Conservation (phyloP, 2,888 invertebrate species). For the Tipula confusa region DNA sequence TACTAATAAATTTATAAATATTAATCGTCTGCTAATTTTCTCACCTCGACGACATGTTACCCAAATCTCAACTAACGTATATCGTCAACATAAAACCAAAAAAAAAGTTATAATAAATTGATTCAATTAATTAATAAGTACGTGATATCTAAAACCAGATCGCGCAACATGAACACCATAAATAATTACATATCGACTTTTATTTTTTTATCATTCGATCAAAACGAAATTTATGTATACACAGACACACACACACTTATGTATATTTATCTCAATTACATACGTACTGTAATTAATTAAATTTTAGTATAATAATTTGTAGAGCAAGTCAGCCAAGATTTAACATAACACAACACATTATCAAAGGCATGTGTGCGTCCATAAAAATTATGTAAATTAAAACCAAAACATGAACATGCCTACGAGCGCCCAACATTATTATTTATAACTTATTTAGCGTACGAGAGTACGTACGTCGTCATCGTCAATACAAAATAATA, state of each 20-base stretch:
- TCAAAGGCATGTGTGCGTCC: background rate
- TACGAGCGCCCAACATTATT: background rate
- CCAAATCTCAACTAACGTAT: background rate
- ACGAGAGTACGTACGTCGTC: background rate
- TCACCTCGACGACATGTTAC: background rate
- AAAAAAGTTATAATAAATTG: background rate
- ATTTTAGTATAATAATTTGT: background rate
- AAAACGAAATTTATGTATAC: background rate
- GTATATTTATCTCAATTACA: background rate
- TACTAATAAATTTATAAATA: no score
- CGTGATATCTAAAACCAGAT: background rate
- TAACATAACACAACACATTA: background rate
- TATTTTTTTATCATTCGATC: constrained; percentile 13
- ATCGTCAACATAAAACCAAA: background rate
- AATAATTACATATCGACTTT: background rate
- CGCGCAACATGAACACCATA: background rate
- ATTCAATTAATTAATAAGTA: background rate
- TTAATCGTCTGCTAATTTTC: background rate
- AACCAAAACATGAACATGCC: background rate
- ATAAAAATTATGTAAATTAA: constrained; percentile 3
- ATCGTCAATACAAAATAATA: background rate
- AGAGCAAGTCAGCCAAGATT: background rate
- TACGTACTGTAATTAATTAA: constrained; percentile 6
- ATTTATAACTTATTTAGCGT: background rate
- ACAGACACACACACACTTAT: background rate